A percentile compares a stretch with the other conserved stretches of the same genome.
Evolutionary conservation across 2,113 vertebrate genomes (phyloP).

Genomic region (Otis tarda): DNA sequence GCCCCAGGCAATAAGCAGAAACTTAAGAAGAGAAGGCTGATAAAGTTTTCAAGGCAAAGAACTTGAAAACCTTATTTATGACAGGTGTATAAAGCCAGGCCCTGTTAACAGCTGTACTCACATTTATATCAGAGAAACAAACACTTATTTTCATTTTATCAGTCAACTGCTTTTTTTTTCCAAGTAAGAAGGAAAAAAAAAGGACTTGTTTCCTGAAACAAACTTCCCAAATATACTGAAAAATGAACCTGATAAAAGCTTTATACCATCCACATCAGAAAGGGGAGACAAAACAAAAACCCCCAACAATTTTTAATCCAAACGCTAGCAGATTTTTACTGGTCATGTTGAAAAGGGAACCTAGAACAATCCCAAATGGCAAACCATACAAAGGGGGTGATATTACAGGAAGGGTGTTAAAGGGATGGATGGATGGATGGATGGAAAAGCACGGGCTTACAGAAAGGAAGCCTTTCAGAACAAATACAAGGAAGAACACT

Average conservation of each 20-base stretch:
- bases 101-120: neutral
- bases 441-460: conserved; percentile 6
- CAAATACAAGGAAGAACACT: conserved; percentile 27
- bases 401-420: neutral
- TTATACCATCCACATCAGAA: neutral
- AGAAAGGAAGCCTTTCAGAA: conserved; percentile 55
- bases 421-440: neutral
- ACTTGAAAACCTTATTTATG: neutral
- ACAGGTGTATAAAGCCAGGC: neutral
- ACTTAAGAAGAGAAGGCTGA: neutral
- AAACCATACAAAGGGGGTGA: neutral
- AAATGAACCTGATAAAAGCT: neutral
- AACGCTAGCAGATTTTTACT: neutral
- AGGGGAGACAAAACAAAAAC: neutral
- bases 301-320: neutral
- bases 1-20: neutral
- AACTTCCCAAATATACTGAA: neutral
- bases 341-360: neutral
- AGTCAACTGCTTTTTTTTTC: neutral
- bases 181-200: neutral
- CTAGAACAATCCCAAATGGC: neutral
- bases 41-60: neutral
- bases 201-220: neutral
- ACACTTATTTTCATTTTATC: neutral
- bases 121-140: neutral